Evolutionary conservation across 2,113 vertebrate genomes (phyloP).

Genomic region (Dolichallabes microphthalmus): DNA sequence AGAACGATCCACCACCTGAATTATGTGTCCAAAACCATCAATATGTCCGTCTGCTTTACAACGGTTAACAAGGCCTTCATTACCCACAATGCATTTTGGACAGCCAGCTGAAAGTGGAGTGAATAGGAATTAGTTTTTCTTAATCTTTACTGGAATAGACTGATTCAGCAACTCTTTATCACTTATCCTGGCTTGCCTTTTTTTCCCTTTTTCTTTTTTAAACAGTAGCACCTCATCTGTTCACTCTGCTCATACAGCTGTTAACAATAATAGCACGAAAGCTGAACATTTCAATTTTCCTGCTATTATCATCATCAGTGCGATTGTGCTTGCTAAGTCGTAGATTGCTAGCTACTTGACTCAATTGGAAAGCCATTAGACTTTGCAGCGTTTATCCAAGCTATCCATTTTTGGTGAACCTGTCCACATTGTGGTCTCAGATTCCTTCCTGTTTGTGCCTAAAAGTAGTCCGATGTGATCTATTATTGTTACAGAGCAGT

Average conservation of each 20-base stretch:
- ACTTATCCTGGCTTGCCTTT: neutral
- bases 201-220: too few relatives aligned
- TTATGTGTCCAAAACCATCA: neutral
- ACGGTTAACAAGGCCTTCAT: neutral
- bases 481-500: slow-evolving; percentile 33
- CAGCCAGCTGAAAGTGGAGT: neutral
- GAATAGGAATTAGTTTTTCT: neutral
- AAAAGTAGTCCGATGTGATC: too few relatives aligned
- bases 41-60: neutral
- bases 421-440: too few relatives aligned
- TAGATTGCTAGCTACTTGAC: neutral
- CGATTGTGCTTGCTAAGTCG: neutral
- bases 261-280: too few relatives aligned
- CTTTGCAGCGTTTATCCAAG: too few relatives aligned
- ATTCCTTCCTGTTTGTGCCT: too few relatives aligned
- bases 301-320: too few relatives aligned
- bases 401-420: too few relatives aligned
- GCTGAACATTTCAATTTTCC: too few relatives aligned
- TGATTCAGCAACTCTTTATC: neutral
- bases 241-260: neutral
- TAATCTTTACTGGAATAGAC: neutral
- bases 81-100: neutral
- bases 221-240: neutral
- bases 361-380: neutral
- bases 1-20: neutral